phyloP scores from a whole-genome alignment of 2,888 invertebrate species.

The Nephrotoma guestfalica region DNA sequence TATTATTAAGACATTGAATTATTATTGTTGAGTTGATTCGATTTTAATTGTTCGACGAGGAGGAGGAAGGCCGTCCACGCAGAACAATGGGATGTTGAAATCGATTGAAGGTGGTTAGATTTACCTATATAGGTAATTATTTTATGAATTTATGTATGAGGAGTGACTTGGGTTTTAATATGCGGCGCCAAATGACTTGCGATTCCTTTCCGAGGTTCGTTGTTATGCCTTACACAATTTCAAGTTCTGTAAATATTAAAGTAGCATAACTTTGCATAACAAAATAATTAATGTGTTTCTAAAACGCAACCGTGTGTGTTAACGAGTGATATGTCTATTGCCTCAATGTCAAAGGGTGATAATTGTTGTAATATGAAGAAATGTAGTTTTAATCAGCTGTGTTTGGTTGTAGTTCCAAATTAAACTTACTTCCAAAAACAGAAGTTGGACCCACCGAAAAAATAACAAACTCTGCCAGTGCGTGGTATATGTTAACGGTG shows the following conservation, averaged over 20 bases:
- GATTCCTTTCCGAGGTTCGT: neutral
- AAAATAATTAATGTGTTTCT: no score
- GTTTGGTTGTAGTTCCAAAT: no score
- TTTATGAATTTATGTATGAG: neutral
- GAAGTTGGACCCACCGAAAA: no score
- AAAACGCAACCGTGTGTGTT: no score
- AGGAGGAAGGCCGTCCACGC: neutral
- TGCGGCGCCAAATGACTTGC: neutral
- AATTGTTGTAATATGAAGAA: no score
- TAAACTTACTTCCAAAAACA: no score
- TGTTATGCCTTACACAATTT: neutral
- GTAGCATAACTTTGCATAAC: no score
- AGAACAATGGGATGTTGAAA: neutral
- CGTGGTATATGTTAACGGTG: no score
- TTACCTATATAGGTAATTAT: neutral
- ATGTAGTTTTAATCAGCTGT: no score
- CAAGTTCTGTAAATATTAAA: neutral
- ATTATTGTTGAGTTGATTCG: neutral
- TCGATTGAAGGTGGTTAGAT: neutral
- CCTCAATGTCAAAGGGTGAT: no score
- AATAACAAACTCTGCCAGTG: no score
- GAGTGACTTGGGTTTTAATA: neutral
- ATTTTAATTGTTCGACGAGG: neutral
- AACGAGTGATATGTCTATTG: no score
- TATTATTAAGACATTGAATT: neutral